phyloP scores from a whole-genome alignment of 2,113 vertebrate species.

The Myotis lucifugus region DNA sequence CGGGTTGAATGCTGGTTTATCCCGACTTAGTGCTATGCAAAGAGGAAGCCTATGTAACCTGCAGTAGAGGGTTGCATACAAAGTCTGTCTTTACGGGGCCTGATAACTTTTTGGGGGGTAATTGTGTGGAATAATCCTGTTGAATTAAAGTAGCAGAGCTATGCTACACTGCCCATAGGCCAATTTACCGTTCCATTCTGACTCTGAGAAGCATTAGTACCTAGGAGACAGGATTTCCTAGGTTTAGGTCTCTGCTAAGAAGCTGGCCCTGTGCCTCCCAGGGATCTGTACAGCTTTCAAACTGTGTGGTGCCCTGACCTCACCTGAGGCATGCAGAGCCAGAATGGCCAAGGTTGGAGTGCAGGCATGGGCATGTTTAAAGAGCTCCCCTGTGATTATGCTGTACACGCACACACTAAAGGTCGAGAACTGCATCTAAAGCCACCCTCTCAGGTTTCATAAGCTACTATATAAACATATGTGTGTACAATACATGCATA shows the following conservation, averaged over 20 bases:
- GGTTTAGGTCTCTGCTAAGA: neutral
- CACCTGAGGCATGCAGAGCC: neutral
- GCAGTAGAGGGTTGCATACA: neutral
- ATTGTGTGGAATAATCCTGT: neutral
- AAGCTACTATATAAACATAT: neutral
- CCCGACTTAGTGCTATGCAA: neutral
- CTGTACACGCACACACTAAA: neutral
- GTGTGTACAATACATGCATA: neutral
- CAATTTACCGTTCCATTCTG: neutral
- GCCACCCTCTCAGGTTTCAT: neutral
- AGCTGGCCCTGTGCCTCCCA: neutral
- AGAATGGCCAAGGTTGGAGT: neutral
- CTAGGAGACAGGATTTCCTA: neutral
- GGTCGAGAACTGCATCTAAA: neutral
- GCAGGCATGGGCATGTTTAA: neutral
- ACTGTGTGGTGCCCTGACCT: neutral
- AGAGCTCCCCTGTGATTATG: neutral
- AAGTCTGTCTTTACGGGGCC: neutral
- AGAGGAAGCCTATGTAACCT: neutral
- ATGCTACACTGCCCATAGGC: neutral
- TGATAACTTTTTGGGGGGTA: neutral
- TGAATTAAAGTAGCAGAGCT: constrained; percentile 23
- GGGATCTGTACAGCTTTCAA: neutral
- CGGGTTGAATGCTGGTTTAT: neutral
- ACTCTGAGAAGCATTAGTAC: neutral